Base-by-base conservation (phyloP, 2,888 invertebrate genomes). In the Leptopilina syphax region DNA sequence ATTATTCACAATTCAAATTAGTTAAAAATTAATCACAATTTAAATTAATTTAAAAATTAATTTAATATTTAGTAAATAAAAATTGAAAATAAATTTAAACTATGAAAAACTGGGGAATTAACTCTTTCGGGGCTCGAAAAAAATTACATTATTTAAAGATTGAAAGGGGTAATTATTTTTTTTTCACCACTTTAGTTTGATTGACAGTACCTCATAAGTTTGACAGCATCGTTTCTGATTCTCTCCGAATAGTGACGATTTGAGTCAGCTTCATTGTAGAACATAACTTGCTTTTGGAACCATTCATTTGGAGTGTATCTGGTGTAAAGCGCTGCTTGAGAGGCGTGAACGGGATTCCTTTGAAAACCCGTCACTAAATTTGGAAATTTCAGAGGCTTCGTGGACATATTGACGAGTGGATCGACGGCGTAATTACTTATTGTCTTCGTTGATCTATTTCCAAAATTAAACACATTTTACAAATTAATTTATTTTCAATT, bases 231-330 rank as follows among this genome's bases (percentile, higher is more conserved):
- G 82, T 95, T 95, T 80, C 97, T 93, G 77, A 96, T 94, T 54
- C 96, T 94, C 91, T 97, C 97, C 0, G 97, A 96, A 85, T 94
- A 95, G 88, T 95, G 96, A 91, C 98, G 94, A 90, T 97, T 97
- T n/a, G 96, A 95, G 90, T 98, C 97, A 0, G 98, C 96, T 89
- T 97, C 96, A 88, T 96, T 96, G 91, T 96, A 98, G 89, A 96
- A 95, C 91, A 97, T 97, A 89, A 96, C 96, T 92, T 96, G 96
- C 82, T 95, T 95, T 89, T 93, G 89, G 92, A 92, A 91, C 98
- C 98, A 98, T 93, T 98, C 98, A 85, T 96, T 94, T 79, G 97
- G 97, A 0, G 98, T 98, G 93, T 97, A 98, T 82, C 97, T 94
- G 0, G 98, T 98, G 92, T 97, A 97, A 54, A 98, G 93, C 0